phyloP scores from a whole-genome alignment of 2,113 vertebrate genomes.

The Nicator chloris region DNA sequence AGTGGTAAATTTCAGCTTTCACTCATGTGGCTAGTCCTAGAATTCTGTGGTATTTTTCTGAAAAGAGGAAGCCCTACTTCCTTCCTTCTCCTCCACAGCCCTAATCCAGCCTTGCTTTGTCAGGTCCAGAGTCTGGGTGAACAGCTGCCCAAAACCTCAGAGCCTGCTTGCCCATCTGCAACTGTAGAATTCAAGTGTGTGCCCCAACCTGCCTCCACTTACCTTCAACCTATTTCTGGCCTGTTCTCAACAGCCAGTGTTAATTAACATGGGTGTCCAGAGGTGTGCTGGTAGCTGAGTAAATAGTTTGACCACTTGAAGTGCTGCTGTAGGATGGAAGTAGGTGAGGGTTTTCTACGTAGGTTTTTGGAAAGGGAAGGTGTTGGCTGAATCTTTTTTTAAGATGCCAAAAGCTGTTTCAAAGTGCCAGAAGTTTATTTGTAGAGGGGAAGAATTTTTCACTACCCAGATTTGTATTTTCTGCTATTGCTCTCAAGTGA shows the following conservation, averaged over 20 bases:
- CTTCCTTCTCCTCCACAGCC: not conserved
- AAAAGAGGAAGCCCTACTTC: not conserved
- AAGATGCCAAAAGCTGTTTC: not conserved
- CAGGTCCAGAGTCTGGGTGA: not conserved
- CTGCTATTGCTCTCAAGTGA: not conserved
- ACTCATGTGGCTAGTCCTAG: not conserved
- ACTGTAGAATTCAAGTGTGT: not conserved
- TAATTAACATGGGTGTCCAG: not conserved
- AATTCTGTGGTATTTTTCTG: not conserved
- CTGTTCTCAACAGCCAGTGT: not conserved
- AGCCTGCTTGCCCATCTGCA: not conserved
- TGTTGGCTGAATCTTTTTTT: not conserved
- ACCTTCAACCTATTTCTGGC: not conserved
- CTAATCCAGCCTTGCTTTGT: not conserved
- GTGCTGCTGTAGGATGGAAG: not conserved
- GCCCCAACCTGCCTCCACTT: not conserved
- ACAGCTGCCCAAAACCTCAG: not conserved
- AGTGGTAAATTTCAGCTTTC: not conserved
- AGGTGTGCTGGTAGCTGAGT: not conserved
- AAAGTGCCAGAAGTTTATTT: not conserved
- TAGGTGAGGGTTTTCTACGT: not conserved
- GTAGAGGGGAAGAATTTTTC: not conserved
- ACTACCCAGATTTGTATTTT: not conserved
- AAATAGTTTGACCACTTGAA: not conserved
- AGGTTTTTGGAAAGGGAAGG: rapidly evolving